Base-by-base conservation (phyloP, 2,113 vertebrate genomes). In the Elanoides forficatus region DNA sequence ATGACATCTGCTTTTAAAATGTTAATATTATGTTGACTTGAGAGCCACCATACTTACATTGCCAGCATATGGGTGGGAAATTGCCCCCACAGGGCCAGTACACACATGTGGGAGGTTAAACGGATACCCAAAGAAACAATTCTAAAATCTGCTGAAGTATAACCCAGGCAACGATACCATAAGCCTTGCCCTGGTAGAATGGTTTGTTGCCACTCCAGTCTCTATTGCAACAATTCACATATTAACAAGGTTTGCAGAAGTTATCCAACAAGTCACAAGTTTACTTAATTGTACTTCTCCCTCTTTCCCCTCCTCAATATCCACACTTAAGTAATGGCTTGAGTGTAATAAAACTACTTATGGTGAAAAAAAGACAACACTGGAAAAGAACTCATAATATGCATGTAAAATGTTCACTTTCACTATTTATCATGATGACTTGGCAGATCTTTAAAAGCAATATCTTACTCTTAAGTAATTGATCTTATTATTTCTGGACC, bases 401-500 rank as follows among this genome's bases (percentile, higher is more conserved):
- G 32, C 27, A 11, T 10, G 27, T 13, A 12, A 80, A 88, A 21
- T 6, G 20, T 30, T 72, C 65, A 72, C 62, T 80, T 86, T n/a
- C 45, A 36, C 75, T 70, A 6, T 40, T 90, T 75, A 45, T 52
- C 67, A 92, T 21, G 12, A 6, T 18, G 29, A 76, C 17, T 47
- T 76, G 59, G 55, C 62, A 80, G n/a, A 53, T 65, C 71, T 90
- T 91, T 88, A 91, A 88, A 82, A 86, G 72, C 52, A 80, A 81
- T 59, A 92, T 38, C 59, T 83, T 62, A 34, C 23, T 81, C 50
- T 86, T 83, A 88, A 93, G 88, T 48, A 93, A 88, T 10, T 63
- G 75, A 88, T 96, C 85, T 90, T 72, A 71, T 96, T 84, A 80
- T 66, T 96, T 86, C 71, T 71, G 82, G 87, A 93, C 76, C 72